Conservation (phyloP, 2,888 invertebrate genomes). For the Latrodectus elegans region DNA sequence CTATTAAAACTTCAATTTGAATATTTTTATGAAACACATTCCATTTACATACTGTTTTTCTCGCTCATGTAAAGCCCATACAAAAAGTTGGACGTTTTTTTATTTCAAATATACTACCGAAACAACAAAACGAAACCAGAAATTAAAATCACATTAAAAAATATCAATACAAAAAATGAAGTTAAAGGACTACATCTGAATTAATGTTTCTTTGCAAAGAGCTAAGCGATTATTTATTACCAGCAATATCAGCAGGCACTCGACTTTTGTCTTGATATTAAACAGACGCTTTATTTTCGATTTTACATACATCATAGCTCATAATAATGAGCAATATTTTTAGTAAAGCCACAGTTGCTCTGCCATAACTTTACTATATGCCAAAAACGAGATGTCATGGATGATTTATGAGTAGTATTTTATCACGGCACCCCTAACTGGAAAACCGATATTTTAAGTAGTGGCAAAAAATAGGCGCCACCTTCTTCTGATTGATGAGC, state of each 20-base stretch:
- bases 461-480: slow-evolving; percentile 25
- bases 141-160: too few species aligned
- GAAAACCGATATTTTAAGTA: slow-evolving; percentile 68
- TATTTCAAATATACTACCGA: too few species aligned
- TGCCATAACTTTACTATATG: slow-evolving; percentile 43
- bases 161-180: too few species aligned
- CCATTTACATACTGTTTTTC: too few species aligned
- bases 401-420: slow-evolving; percentile 66
- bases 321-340: slow-evolving; percentile 52
- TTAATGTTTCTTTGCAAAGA: too few species aligned
- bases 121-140: too few species aligned
- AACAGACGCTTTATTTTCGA: slow-evolving; percentile 43
- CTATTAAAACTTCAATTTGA: too few species aligned
- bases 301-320: slow-evolving; percentile 57
- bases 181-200: too few species aligned
- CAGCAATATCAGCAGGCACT: neutral
- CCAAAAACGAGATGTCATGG: slow-evolving; percentile 45
- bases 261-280: slow-evolving; percentile 39
- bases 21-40: too few species aligned
- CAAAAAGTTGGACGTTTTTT: too few species aligned
- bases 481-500: slow-evolving; percentile 57
- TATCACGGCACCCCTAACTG: slow-evolving; percentile 61
- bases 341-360: slow-evolving; percentile 28
- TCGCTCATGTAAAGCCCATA: too few species aligned
- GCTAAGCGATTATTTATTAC: neutral